A percentile compares a stretch with the other conserved stretches of the same genome.
These are phyloP conservation scores for Reinhardtius hippoglossoides DNA, from an alignment of 2,113 vertebrate species.

Conservation along the genomic window DNA sequence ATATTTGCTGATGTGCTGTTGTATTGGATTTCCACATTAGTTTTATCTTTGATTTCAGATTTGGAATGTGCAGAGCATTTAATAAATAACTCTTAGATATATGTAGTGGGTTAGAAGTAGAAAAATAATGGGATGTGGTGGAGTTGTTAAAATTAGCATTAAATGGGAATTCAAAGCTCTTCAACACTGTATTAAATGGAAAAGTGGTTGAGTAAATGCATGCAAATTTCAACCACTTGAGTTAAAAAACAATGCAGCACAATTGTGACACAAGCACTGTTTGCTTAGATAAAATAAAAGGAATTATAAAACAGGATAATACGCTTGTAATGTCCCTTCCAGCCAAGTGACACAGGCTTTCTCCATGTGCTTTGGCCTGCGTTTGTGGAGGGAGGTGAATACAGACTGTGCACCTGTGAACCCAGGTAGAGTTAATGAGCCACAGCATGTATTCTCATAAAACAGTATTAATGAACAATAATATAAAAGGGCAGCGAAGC, in stretches of 20 bases:
- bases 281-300: background rate
- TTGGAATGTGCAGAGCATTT: too few species aligned
- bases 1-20: too few species aligned
- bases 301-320: background rate
- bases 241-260: background rate
- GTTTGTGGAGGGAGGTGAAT: background rate
- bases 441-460: too few species aligned
- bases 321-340: background rate
- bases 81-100: background rate
- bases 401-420: background rate
- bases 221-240: background rate
- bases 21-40: too few species aligned
- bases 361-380: background rate
- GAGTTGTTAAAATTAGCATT: too few species aligned
- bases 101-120: too few species aligned
- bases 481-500: background rate
- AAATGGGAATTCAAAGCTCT: too few species aligned
- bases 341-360: background rate
- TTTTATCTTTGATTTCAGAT: too few species aligned
- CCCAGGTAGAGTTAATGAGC: too few species aligned
- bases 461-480: background rate
- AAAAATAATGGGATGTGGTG: too few species aligned
- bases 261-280: too few species aligned
- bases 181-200: background rate
- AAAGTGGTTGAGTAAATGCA: background rate